These are phyloP conservation scores for Alfaro cultratus DNA, from an alignment of 2,797 vertebrate species.

Conservation along the genomic window DNA sequence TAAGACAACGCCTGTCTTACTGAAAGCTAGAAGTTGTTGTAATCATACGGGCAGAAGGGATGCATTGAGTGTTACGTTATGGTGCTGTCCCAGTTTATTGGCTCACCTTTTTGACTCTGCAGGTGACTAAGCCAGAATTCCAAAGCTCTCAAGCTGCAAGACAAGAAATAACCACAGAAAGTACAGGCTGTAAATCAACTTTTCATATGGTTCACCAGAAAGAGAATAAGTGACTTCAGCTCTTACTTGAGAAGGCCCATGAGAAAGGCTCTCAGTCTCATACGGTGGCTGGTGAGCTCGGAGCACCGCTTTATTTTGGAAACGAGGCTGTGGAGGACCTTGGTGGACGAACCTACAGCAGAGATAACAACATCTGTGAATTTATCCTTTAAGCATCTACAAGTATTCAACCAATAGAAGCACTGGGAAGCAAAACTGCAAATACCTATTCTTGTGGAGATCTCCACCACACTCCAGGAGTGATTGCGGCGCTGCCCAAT, in stretches of 20 bases:
- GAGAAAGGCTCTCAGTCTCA: constrained; percentile 93
- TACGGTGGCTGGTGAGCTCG: constrained; percentile 86
- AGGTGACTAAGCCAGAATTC: constrained; percentile 96
- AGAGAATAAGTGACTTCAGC: not conserved
- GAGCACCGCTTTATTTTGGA: constrained; percentile 87
- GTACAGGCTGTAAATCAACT: not conserved
- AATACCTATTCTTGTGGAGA: constrained; percentile 88
- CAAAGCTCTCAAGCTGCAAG: constrained; percentile 87
- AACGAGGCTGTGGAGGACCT: constrained; percentile 86
- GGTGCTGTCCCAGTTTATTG: not conserved
- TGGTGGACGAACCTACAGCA: constrained; percentile 86
- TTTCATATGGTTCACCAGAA: not conserved
- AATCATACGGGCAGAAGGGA: not conserved
- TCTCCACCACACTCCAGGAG: constrained; percentile 91
- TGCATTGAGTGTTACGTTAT: not conserved
- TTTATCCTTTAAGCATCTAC: not conserved
- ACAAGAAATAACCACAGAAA: constrained; percentile 8
- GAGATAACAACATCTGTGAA: not conserved
- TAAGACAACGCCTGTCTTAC: not conserved
- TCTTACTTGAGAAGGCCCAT: constrained; percentile 95
- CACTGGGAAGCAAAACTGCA: not conserved
- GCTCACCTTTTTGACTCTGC: constrained; percentile 89
- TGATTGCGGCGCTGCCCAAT: constrained; percentile 90
- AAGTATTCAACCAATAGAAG: not conserved
- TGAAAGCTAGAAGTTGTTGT: not conserved